These are phyloP conservation scores for Xiphorhynchus elegans DNA, from an alignment of 2,113 vertebrate species.

Conservation along the genomic window DNA sequence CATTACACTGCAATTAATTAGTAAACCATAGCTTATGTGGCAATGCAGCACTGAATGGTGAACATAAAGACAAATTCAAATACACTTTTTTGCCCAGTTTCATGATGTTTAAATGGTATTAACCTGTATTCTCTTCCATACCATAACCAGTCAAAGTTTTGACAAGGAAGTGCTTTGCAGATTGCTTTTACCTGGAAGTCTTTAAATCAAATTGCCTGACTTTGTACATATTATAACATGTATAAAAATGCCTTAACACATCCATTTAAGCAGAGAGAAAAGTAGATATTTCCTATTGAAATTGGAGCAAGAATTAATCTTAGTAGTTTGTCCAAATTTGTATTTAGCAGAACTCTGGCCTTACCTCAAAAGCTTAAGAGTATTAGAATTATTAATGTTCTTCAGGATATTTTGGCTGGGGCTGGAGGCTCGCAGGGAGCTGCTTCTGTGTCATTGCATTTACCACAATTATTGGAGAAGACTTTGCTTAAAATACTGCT, in stretches of 20 bases:
- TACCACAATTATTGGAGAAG: neutral
- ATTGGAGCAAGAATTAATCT: neutral
- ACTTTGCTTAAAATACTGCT: neutral
- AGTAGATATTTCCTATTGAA: neutral
- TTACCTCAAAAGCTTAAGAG: neutral
- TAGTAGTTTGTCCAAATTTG: neutral
- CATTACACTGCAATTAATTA: neutral
- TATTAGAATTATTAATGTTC: neutral
- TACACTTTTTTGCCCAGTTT: neutral
- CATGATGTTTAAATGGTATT: neutral
- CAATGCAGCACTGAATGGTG: neutral
- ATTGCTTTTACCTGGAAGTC: neutral
- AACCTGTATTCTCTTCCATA: neutral
- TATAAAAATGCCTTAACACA: neutral
- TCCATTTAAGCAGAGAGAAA: neutral
- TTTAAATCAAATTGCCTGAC: neutral
- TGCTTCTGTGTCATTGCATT: neutral
- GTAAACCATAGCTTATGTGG: neutral
- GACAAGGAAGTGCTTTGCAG: neutral
- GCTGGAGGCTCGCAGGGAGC: neutral
- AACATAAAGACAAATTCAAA: neutral
- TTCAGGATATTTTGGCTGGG: neutral
- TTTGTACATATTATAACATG: fast-evolving
- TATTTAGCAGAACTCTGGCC: neutral
- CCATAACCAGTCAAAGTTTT: neutral